Evolutionary conservation across 2,113 vertebrate genomes (phyloP).

Genomic region (Epinephelus cyanopodus): DNA sequence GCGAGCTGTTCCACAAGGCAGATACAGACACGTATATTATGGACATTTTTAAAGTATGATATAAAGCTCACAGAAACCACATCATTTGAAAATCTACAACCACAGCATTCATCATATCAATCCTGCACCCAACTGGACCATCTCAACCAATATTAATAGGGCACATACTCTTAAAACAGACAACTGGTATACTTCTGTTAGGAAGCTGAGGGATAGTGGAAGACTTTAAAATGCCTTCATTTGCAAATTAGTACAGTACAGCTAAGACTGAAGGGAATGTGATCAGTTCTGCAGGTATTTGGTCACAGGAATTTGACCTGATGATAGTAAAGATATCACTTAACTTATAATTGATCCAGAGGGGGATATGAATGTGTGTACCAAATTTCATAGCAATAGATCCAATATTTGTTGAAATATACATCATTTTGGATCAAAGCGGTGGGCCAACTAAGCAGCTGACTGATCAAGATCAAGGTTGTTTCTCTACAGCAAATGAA

Average conservation of each 20-base stretch:
- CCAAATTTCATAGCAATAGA: too few relatives aligned
- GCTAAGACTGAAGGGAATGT: neutral
- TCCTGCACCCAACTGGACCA: neutral
- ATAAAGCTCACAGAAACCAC: neutral
- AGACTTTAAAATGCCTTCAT: neutral
- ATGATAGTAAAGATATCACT: neutral
- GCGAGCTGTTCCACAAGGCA: neutral
- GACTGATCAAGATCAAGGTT: neutral
- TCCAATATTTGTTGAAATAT: too few relatives aligned
- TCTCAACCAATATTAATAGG: neutral
- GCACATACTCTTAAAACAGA: too few relatives aligned
- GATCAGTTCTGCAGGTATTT: neutral
- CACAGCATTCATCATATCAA: neutral
- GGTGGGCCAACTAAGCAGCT: neutral
- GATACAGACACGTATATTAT: neutral
- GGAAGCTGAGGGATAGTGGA: too few relatives aligned
- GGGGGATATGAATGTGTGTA: too few relatives aligned
- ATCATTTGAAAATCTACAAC: neutral
- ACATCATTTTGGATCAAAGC: neutral
- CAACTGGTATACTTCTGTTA: too few relatives aligned
- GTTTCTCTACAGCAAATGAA: neutral
- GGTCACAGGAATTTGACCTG: neutral
- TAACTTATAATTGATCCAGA: too few relatives aligned
- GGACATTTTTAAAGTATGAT: neutral
- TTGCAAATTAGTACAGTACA: neutral